A percentile compares a stretch with the other conserved stretches of the same genome.
Evolutionary conservation across 1,140 invertebrate genomes (phyloP).

Genomic region (Pachypsylla venusta): DNA sequence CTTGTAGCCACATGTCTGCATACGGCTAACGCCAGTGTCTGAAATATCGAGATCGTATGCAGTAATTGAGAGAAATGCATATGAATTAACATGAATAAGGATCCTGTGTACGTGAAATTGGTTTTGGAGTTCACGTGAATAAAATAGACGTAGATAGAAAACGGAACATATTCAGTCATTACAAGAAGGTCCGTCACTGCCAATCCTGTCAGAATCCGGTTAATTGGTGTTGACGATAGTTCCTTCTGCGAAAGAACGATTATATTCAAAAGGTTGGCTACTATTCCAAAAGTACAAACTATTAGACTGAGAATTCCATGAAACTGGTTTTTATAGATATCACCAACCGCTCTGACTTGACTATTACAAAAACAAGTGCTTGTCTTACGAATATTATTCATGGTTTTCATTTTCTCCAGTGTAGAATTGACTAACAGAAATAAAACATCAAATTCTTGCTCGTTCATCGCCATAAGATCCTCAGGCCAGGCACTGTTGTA

Average conservation of each 20-base stretch:
- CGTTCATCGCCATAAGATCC: too few relatives aligned
- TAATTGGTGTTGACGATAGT: conserved; percentile 64
- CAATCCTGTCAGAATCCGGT: conserved; percentile 61
- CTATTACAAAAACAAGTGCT: conserved; percentile 5
- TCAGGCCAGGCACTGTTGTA: too few relatives aligned
- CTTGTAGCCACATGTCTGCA: conserved; percentile 53
- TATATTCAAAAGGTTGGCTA: conserved; percentile 82
- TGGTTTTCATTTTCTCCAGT: too few relatives aligned
- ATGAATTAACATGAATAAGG: conserved; percentile 58
- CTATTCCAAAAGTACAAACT: conserved; percentile 72
- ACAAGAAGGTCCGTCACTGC: conserved; percentile 72
- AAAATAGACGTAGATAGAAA: conserved; percentile 57
- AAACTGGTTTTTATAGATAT: conserved; percentile 28
- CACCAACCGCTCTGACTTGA: conserved; percentile 30
- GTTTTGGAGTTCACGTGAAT: conserved; percentile 36
- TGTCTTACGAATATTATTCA: not conserved
- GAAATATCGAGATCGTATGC: conserved; percentile 75
- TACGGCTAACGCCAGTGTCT: conserved; percentile 65
- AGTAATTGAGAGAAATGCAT: conserved; percentile 62
- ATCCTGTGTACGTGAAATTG: conserved; percentile 46
- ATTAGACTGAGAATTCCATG: conserved; percentile 47
- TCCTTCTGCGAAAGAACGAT: conserved; percentile 72
- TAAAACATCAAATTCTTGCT: too few relatives aligned
- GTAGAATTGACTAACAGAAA: too few relatives aligned
- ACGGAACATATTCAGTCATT: conserved; percentile 76